Base-by-base conservation (phyloP, 2,888 invertebrate species). In the Agapostemon virescens region DNA sequence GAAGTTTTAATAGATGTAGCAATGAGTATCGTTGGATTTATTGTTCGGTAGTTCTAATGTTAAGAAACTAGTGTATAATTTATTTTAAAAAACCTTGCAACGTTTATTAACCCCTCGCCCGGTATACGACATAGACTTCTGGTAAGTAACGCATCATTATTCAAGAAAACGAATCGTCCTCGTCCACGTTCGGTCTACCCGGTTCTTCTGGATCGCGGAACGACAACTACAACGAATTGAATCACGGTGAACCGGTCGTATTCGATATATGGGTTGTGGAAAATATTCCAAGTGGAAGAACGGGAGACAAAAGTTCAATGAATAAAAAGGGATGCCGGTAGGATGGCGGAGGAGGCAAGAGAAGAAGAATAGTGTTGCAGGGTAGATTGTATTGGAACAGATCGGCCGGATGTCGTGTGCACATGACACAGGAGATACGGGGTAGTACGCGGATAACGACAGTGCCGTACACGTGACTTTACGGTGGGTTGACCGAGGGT, bases 381-480 rank as follows among this genome's bases (percentile, higher is more conserved):
- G 64, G 63, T 69, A 69, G 55, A 82, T 71, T 67, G 67, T 67
- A 79, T 79, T 84, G 70, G 61, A 82, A 81, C 75, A 52, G 64
- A 75, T 70, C 26, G 69, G 45, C 68, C 49, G 79, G 76, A 80
- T 74, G 77, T 85, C 79, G 79, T 78, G 81, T 89, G 87, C 82
- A 88, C 82, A 86, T 88, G 89, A 88, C 88, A 86, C 85, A 84
- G 79, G 70, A 83, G 75, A 79, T 84, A 84, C 66, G 69, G 69
- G 72, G 45, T 72, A 63, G 81, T 81, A 85, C 73, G 83, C 79
- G 79, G 74, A 81, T 81, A 79, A 80, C 86, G 80, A 85, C 88
- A 88, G 88, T 85, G 78, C 23, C 42, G 81, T 88, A 86, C 89
- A 89, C 89, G 89, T 89, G 88, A 89, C 88, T 84, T 64, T 66